Evolutionary conservation across 1,140 invertebrate species (phyloP), one percentile per base, ranked within the genome.

Genomic region (Rhagoletis pomonella): DNA sequence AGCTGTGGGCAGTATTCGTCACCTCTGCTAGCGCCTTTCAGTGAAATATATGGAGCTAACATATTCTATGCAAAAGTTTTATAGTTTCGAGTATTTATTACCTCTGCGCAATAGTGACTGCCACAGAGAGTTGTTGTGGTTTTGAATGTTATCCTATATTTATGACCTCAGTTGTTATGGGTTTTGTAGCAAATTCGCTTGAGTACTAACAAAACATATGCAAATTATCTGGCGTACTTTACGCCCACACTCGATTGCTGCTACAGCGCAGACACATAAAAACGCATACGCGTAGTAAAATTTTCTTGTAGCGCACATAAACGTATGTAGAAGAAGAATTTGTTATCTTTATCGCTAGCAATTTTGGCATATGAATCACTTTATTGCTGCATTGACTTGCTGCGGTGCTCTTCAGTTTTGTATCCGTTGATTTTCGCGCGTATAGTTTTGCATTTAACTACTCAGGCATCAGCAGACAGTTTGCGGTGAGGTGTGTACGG

Each of bases 151-250:
- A n/a, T n/a, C n/a, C 42, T 47, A 44, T 44, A 73, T 73, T 73
- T 73, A 73, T 73, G 42, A 42, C 67, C 5, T 73, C 4, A 6
- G 42, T 12, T 47, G 67, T 47, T 17, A n/a, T n/a, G 14, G 60
- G 39, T 39, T 29, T 73, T 47, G 67, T 12, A 42, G 67, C 42
- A 42, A 12, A 47, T n/a, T 65, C 17, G 42, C 12, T 73, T 12
- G 67, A 47, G 39, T n/a, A n/a, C n/a, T n/a, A 73, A 73, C 67
- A 73, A 73, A 73, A 47, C 42, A 73, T 73, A 73, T 73, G 67
- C 67, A 73, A 73, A 73, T 73, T 73, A 44, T 4, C 42, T 5
- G 67, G 42, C 10, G 39, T 44, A 44, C 14, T 73, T 47, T 73
- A 39, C 17, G 17, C 42, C 14, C 67, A 73, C 42, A 73, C 67